phyloP scores from a whole-genome alignment of 2,113 vertebrate genomes.

The Eonycteris spelaea region DNA sequence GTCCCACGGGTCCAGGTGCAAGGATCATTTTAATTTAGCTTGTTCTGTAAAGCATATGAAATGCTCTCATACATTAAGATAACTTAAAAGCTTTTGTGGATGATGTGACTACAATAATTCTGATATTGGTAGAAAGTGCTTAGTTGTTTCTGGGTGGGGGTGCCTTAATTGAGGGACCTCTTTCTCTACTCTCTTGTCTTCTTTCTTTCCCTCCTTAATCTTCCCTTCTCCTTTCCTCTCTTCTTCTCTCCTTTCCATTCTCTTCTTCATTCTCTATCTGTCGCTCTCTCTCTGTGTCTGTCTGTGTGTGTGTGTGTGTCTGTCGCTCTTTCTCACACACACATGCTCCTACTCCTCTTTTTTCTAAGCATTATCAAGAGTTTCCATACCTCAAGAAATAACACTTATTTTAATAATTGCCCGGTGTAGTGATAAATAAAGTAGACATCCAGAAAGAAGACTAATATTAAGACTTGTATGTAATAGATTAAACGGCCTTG shows the following conservation, averaged over 20 bases:
- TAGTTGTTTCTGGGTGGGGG: neutral
- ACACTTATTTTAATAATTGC: neutral
- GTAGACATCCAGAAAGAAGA: neutral
- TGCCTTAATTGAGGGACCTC: neutral
- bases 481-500: neutral
- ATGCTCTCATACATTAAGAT: neutral
- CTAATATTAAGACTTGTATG: neutral
- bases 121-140: neutral
- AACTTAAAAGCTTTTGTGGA: neutral
- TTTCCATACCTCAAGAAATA: conserved; percentile 31
- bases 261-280: neutral
- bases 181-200: neutral
- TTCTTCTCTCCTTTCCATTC: neutral
- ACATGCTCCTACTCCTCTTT: neutral
- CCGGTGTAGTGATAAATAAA: neutral
- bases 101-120: neutral
- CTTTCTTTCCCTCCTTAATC: neutral
- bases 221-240: neutral
- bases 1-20: accelerated
- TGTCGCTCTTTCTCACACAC: neutral
- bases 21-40: neutral
- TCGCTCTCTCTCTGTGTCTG: no score
- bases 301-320: no score
- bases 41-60: neutral
- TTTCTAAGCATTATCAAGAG: neutral